phyloP scores from a whole-genome alignment of 35 echinoderm and acorn worm species.

The Diadema setosum region DNA sequence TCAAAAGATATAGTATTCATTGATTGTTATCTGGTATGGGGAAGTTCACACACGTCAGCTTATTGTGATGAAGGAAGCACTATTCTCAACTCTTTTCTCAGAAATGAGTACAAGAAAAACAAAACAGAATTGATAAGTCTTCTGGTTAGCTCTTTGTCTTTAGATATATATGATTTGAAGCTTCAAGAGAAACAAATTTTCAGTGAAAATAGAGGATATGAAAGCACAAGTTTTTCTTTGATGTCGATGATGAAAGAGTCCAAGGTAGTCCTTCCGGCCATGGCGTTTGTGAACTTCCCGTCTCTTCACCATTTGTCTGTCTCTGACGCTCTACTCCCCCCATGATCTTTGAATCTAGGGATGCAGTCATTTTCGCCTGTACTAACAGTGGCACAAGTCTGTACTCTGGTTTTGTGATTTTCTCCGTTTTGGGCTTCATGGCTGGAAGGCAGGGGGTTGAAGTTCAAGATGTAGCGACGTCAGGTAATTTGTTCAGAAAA shows the following conservation, averaged over 20 bases:
- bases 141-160: no score
- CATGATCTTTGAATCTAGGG: slow-evolving; percentile 46
- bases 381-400: slow-evolving; percentile 87
- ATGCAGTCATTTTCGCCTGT: slow-evolving; percentile 64
- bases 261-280: background rate
- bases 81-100: no score
- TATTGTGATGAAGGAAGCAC: no score
- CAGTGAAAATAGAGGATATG: no score
- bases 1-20: background rate
- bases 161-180: no score
- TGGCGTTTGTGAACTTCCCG: slow-evolving; percentile 3
- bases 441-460: slow-evolving; percentile 40
- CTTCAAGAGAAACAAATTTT: no score
- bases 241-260: background rate
- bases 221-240: no score
- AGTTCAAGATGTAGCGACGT: slow-evolving; percentile 65
- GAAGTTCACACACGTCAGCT: slow-evolving; percentile 2
- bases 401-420: slow-evolving; percentile 84
- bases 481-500: slow-evolving; percentile 38
- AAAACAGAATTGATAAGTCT: no score
- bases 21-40: background rate
- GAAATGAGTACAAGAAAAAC: no score
- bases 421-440: slow-evolving; percentile 85
- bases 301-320: background rate
- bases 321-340: slow-evolving; percentile 9